phyloP scores from a whole-genome alignment of 2,888 invertebrate species.

The Pristionchus fissidentatus region DNA sequence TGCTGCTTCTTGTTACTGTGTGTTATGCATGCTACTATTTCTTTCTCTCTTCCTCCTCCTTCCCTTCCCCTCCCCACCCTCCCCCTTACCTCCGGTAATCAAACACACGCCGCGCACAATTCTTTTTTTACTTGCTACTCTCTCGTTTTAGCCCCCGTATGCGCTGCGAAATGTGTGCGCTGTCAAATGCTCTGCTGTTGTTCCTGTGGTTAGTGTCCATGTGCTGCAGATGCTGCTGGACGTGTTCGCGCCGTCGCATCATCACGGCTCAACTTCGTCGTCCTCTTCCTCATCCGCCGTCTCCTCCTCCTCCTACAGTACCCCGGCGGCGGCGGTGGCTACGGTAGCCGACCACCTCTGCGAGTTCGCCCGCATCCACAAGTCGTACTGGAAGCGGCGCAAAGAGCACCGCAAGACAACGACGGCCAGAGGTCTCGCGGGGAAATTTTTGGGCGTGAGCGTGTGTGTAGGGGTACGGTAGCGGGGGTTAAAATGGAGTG shows the following conservation, averaged over 20 bases:
- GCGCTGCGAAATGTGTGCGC: background rate
- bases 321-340: background rate
- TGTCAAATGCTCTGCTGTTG: too few species aligned
- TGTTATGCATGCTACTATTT: background rate
- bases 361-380: conserved; percentile 28
- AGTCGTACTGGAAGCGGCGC: conserved; percentile 1
- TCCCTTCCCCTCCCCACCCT: conserved; percentile 23
- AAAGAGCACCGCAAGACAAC: conserved; percentile 27
- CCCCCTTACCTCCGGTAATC: background rate
- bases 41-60: conserved; percentile 24
- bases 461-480: background rate
- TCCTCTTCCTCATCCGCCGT: background rate
- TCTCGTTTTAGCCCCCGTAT: background rate
- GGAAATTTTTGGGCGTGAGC: background rate
- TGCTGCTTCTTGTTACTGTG: too few species aligned
- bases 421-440: conserved; percentile 27
- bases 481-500: too few species aligned
- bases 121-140: background rate
- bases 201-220: background rate
- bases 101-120: too few species aligned
- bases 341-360: conserved; percentile 3
- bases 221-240: conserved; percentile 40
- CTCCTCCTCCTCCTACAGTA: background rate
- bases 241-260: background rate
- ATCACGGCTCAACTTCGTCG: background rate